A percentile compares a stretch with the other conserved stretches of the same genome.
These are phyloP conservation scores for Brachypalpus laphriformis DNA, from an alignment of 2,888 invertebrate genomes.

Conservation along the genomic window DNA sequence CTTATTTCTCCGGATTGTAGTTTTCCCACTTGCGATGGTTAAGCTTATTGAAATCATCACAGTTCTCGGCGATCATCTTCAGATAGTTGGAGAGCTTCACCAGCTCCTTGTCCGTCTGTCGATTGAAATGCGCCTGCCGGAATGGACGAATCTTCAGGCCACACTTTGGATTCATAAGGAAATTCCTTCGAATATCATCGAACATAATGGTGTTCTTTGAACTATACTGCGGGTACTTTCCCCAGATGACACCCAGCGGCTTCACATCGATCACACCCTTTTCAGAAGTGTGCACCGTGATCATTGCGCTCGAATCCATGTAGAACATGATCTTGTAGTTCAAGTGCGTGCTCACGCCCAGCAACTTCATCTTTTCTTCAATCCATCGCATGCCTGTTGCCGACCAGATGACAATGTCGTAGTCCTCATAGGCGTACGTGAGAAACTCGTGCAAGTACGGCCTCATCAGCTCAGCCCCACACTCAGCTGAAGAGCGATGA, in stretches of 20 bases:
- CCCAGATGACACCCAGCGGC: constrained; percentile 98
- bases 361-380: constrained; percentile 96
- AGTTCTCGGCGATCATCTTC: constrained; percentile 90
- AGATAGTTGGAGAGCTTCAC: constrained; percentile 91
- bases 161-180: constrained; percentile 98
- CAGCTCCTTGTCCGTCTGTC: constrained; percentile 92
- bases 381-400: constrained; percentile 99
- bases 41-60: constrained; percentile 91
- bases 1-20: constrained; percentile 83
- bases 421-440: constrained; percentile 92
- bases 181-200: constrained; percentile 97
- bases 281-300: constrained; percentile 94
- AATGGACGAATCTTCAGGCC: constrained; percentile 96
- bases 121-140: constrained; percentile 94
- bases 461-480: constrained; percentile 94
- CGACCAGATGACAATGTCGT: constrained; percentile 99
- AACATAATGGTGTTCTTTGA: constrained; percentile 98
- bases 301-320: constrained; percentile 96
- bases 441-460: constrained; percentile 98
- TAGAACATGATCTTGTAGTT: constrained; percentile 96
- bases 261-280: constrained; percentile 97
- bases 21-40: constrained; percentile 97
- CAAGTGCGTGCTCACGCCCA: constrained; percentile 92
- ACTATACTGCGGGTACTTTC: constrained; percentile 94
- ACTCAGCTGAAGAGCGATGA: constrained; percentile 96